Evolutionary conservation across 1,140 invertebrate genomes (phyloP), one percentile per base, ranked within the genome.

Genomic region (Drosophila yakuba): DNA sequence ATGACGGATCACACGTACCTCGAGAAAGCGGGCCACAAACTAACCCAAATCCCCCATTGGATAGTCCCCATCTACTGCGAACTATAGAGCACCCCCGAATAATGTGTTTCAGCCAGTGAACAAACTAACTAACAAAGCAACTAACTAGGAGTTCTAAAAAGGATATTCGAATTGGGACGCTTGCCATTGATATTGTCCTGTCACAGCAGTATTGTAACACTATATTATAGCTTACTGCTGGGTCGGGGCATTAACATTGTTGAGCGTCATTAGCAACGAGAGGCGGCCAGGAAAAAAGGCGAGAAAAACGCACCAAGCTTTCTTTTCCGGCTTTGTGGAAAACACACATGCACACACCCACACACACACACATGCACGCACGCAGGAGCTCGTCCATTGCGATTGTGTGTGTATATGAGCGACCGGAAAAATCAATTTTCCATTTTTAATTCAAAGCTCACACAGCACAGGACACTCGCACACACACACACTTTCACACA

Each of bases 121-220:
- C 2, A 54, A 54, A 48, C 47, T 4, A 51, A 51, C 36, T 36
- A 1, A 39, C 20, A 20, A 20, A 20, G 3, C 12, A 8, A 36
- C 25, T 14, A 44, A 17, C n/a, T 35, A 39, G 10, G 4, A 12
- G 11, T 17, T 45, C 17, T 12, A 32, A 2, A 20, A 28, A 35
- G 25, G 43, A 55, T 73, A 80, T 74, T 20, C 2, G 14, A 23
- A 15, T 55, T 39, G 15, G 51, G 68, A 92, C 93, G 93, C 88
- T 93, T 90, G 91, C 91, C 95, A 94, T 93, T 95, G 95, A 97
- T 97, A 97, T 97, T 97, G 96, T 97, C 96, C 96, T 97, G 96
- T 97, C 96, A 97, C 96, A 97, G 96, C 96, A 97, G 96, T 97
- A 97, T 94, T 94, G 93, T 92, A 76, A 50, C 93, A 93, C 93